Evolutionary conservation across 23 tunicate genomes (phyloP), one percentile per base, ranked within the genome.

Genomic region (Styela clava): DNA sequence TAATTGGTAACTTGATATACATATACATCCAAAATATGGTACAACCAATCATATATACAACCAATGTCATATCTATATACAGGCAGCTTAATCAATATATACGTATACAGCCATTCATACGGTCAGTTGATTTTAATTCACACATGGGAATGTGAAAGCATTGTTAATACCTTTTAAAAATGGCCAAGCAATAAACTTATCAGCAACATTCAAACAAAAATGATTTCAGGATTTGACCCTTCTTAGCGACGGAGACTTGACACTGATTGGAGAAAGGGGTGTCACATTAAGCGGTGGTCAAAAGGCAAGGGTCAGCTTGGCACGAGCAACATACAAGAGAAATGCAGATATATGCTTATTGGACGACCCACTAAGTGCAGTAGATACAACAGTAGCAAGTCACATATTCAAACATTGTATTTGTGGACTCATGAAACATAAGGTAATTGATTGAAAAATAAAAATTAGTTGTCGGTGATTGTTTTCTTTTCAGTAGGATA

Each of bases 321-420:
- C 98, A 2, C 74, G 98, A 74, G 83, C 85, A 2, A 89, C 83
- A 25, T 94, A 94, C 69, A 71, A 89, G 16, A 61, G 44, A 31
- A 63, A 84, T 36, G 34, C 74, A 7, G 86, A 87, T 65, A 78
- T 94, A 9, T 73, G 56, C 18, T 79, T 94, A 22, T 1, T 94
- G 68, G 98, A 94, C 62, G 98, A 94, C 69, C 98, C 98, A 33
- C 79, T 94, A n/a, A 78, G 89, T 74, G 98, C 98, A 2, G 89
- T 94, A 25, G 98, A 94, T 85, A 69, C 89, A 2, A 28, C 80
- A 18, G 98, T 94, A 61, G 98, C 89, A 3, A 71, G 82, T 30
- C 79, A 89, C 29, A 34, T 91, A 24, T 91, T 91, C 69, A 31
- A 86, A 18, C 56, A 86, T 24, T 91, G 97, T 64, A 91, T 91